Conservation (phyloP, 2,888 invertebrate species). For the Drosophila anomalata region DNA sequence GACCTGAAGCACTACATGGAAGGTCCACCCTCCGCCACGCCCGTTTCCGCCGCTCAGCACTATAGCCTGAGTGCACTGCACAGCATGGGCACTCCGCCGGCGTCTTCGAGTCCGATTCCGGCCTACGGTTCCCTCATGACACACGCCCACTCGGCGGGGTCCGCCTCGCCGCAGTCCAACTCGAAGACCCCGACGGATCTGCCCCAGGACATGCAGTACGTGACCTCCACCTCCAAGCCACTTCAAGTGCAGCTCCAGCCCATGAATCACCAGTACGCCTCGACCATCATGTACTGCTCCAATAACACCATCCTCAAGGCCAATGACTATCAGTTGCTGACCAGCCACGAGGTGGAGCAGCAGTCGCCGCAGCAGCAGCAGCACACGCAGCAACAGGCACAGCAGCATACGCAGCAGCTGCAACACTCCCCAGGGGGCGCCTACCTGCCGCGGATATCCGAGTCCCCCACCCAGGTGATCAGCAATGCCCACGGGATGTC, state of each 20-base stretch:
- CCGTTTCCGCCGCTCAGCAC: conserved; percentile 53
- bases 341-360: conserved; percentile 61
- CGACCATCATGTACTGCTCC: conserved; percentile 83
- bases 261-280: conserved; percentile 81
- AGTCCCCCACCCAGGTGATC: conserved; percentile 62
- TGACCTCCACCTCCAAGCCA: conserved; percentile 51
- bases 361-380: conserved; percentile 55
- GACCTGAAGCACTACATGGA: conserved; percentile 81
- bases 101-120: conserved; percentile 75
- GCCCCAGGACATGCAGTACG: conserved; percentile 68
- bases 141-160: conserved; percentile 71
- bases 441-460: conserved; percentile 53
- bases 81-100: conserved; percentile 75
- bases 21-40: conserved; percentile 51
- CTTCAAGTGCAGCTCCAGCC: conserved; percentile 58
- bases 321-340: conserved; percentile 65
- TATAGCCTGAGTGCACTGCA: conserved; percentile 69
- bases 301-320: conserved; percentile 80
- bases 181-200: conserved; percentile 70
- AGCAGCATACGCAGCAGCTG: conserved; percentile 42
- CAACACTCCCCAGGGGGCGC: conserved; percentile 43
- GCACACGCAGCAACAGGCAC: conserved; percentile 49
- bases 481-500: conserved; percentile 58
- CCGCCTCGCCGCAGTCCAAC: conserved; percentile 69
- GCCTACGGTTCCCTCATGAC: conserved; percentile 67